Conservation (phyloP, 1,140 invertebrate genomes). For the Lutraria rhynchaena region DNA sequence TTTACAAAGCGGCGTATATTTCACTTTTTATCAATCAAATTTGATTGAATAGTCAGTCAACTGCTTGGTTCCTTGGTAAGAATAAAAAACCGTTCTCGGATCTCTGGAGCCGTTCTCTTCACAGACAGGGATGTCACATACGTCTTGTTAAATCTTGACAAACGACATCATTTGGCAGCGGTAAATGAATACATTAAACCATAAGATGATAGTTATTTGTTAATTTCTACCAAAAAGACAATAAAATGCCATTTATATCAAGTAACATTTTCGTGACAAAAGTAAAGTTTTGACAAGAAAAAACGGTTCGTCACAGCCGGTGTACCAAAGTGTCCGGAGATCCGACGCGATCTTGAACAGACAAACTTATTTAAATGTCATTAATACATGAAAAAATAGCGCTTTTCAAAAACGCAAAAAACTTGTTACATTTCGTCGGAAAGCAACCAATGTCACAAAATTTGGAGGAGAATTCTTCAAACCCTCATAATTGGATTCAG, state of each 20-base stretch:
- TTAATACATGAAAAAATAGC: constrained; percentile 17
- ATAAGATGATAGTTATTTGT: constrained; percentile 33
- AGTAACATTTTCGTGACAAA: constrained; percentile 34
- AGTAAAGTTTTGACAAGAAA: constrained; percentile 27
- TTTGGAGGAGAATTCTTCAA: too few species aligned
- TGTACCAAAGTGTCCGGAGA: constrained; percentile 21
- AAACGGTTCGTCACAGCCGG: background rate
- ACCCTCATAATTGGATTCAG: too few species aligned
- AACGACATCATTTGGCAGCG: constrained; percentile 18
- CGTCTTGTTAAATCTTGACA: constrained; percentile 26
- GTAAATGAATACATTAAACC: constrained; percentile 1
- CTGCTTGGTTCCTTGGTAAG: too few species aligned
- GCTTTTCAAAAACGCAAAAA: constrained; percentile 26
- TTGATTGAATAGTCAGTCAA: too few species aligned
- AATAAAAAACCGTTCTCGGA: too few species aligned
- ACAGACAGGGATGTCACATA: too few species aligned
- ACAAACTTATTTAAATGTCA: constrained; percentile 32
- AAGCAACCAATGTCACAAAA: constrained; percentile 4
- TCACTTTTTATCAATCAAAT: too few species aligned
- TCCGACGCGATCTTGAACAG: constrained; percentile 20
- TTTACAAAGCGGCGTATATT: too few species aligned
- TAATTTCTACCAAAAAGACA: constrained; percentile 40
- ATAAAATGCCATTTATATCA: constrained; percentile 24
- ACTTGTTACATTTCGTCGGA: background rate
- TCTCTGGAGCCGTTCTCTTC: too few species aligned